Conservation (phyloP, 2,888 invertebrate genomes). For the Uropetala carovei region DNA sequence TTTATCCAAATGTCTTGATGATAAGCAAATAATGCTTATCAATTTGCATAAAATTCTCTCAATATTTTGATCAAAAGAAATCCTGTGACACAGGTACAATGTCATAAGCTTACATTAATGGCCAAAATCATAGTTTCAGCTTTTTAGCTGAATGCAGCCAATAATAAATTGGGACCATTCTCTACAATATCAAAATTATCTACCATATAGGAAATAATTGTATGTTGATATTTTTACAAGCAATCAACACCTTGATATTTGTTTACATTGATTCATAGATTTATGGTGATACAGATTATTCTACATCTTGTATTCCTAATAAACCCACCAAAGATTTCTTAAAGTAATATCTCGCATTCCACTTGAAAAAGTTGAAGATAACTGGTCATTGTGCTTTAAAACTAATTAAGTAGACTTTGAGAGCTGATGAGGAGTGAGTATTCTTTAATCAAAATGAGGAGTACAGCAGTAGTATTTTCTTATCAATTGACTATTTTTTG, state of each 20-base stretch:
- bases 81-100: too few species aligned
- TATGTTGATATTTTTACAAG: neutral
- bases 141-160: neutral
- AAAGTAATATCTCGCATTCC: slow-evolving; percentile 30
- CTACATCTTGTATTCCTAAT: slow-evolving; percentile 22
- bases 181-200: neutral
- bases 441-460: neutral
- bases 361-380: neutral
- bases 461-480: neutral
- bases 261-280: neutral
- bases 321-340: slow-evolving; percentile 51
- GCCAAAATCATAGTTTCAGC: neutral
- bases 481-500: neutral
- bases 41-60: neutral
- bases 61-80: neutral
- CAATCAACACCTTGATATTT: neutral
- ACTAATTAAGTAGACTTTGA: neutral
- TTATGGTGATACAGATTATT: neutral
- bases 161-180: neutral
- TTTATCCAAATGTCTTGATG: neutral
- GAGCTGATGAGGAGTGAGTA: neutral
- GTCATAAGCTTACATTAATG: neutral
- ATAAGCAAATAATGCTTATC: neutral
- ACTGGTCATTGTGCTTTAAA: slow-evolving; percentile 14
- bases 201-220: neutral